Conservation (phyloP, 2,888 invertebrate species). For the Patella caerulea region DNA sequence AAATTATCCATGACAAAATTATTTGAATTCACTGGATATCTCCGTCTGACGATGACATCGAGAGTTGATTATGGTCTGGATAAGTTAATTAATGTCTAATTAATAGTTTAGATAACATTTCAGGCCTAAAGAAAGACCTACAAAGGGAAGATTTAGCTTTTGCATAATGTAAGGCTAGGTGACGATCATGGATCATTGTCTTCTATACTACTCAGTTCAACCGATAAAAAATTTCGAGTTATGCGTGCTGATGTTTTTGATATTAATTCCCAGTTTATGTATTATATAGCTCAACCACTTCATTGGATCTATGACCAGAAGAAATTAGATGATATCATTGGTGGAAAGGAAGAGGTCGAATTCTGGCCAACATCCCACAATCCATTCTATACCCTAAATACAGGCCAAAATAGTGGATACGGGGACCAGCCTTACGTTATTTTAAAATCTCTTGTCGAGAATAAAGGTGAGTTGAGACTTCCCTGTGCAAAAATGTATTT, state of each 20-base stretch:
- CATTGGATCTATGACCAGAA: slow-evolving; percentile 64
- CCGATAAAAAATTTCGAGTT: too few species aligned
- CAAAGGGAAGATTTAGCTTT: too few species aligned
- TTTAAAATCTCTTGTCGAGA: slow-evolving; percentile 56
- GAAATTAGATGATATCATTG: slow-evolving; percentile 46
- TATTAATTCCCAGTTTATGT: neutral
- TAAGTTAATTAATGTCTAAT: too few species aligned
- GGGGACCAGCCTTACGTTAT: slow-evolving; percentile 61
- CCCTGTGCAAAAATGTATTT: too few species aligned
- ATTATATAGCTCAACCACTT: slow-evolving; percentile 17
- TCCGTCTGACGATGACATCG: too few species aligned
- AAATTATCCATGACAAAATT: too few species aligned
- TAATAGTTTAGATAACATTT: too few species aligned
- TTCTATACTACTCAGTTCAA: too few species aligned
- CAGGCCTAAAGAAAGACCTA: too few species aligned
- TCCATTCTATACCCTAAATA: slow-evolving; percentile 56
- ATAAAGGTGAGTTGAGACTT: slow-evolving; percentile 42
- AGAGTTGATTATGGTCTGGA: too few species aligned
- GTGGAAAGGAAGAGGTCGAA: slow-evolving; percentile 50
- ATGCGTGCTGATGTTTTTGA: neutral
- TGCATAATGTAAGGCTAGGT: neutral
- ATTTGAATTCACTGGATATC: too few species aligned
- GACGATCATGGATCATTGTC: too few species aligned
- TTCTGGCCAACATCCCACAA: slow-evolving; percentile 59
- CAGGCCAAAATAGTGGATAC: slow-evolving; percentile 57